phyloP scores from a whole-genome alignment of 92 coral and sea anemone genomes.

The Phenganax stokvisi region DNA sequence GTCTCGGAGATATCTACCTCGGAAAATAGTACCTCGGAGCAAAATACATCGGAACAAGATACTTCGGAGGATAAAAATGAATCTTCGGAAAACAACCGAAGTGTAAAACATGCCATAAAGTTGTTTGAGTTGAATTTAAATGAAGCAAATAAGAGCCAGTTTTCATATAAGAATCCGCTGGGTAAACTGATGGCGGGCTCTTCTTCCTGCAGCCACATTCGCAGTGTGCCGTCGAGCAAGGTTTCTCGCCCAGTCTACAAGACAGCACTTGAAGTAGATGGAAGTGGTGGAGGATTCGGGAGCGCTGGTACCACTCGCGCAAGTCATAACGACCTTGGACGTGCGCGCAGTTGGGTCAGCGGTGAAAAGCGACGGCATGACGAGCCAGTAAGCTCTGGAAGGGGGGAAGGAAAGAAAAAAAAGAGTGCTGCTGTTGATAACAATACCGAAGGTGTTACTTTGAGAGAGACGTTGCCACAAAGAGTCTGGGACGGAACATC shows the following conservation, averaged over 20 bases:
- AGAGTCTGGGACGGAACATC: slow-evolving; percentile 30
- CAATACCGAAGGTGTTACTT: neutral
- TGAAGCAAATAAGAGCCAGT: too few relatives aligned
- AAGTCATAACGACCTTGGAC: neutral
- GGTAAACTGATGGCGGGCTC: too few relatives aligned
- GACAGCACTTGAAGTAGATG: too few relatives aligned
- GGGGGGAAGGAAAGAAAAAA: neutral
- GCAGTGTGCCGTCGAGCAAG: too few relatives aligned
- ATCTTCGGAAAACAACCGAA: neutral
- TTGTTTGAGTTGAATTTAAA: neutral
- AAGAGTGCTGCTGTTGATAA: neutral
- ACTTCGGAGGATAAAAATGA: neutral
- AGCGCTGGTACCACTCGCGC: neutral
- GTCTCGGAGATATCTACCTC: neutral
- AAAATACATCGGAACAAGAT: neutral
- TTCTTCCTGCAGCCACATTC: too few relatives aligned
- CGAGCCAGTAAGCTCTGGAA: neutral
- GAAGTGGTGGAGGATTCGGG: neutral
- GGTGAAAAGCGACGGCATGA: slow-evolving; percentile 7
- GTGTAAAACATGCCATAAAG: neutral
- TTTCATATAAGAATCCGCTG: too few relatives aligned
- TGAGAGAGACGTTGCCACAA: slow-evolving; percentile 10
- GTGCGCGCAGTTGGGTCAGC: neutral
- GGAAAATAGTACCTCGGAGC: neutral
- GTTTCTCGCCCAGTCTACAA: too few relatives aligned